A percentile compares a stretch with the other conserved stretches of the same genome.
phyloP scores from a whole-genome alignment of 64 coral and sea anemone genomes.

The Platygyra sinensis region DNA sequence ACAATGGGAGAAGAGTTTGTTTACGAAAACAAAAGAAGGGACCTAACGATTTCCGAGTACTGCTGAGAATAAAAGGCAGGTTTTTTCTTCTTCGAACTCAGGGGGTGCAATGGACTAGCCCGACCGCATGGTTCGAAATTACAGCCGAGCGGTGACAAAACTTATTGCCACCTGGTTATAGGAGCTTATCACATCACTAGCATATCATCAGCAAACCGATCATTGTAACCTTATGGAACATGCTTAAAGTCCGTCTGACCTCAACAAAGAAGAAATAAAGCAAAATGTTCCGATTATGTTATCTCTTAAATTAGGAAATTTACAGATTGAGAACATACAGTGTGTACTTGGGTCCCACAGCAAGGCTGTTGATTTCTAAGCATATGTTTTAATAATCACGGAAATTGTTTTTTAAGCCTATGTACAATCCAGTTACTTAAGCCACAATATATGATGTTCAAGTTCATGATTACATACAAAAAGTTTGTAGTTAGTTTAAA shows the following conservation, averaged over 20 bases:
- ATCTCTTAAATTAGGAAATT: background rate
- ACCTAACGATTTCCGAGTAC: conserved; percentile 9
- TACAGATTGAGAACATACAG: background rate
- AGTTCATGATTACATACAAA: background rate
- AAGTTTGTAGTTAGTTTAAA: background rate
- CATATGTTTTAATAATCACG: background rate
- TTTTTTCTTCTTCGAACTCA: conserved; percentile 13
- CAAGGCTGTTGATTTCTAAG: background rate
- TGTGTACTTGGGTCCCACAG: too few relatives aligned
- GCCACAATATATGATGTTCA: too few relatives aligned
- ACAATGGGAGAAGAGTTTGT: conserved; percentile 32
- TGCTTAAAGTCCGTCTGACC: background rate
- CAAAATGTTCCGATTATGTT: background rate
- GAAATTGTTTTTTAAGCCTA: background rate
- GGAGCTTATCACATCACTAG: background rate
- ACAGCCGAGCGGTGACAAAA: background rate
- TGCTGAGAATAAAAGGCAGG: conserved; percentile 7
- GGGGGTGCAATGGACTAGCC: background rate
- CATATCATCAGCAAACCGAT: background rate
- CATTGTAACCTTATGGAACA: background rate
- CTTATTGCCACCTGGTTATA: background rate
- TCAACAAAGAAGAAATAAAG: background rate
- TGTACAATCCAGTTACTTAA: background rate
- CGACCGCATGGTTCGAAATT: conserved; percentile 37
- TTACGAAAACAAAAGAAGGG: conserved; percentile 25